A percentile compares a stretch with the other conserved stretches of the same genome.
phyloP scores from a whole-genome alignment of 2,888 invertebrate species.

The Dorcus hopei region DNA sequence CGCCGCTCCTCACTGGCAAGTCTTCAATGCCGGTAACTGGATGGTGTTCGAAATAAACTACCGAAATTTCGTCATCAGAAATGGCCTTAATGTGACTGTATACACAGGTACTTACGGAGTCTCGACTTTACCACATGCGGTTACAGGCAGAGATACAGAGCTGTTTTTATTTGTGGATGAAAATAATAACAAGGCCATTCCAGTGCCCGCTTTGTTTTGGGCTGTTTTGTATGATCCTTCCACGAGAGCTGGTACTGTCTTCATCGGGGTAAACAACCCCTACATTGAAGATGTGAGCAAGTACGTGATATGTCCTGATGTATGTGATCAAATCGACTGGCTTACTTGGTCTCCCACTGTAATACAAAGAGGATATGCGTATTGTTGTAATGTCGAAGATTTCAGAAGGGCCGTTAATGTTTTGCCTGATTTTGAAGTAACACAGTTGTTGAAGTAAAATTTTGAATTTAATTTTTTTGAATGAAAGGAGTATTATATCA shows the following conservation, averaged over 20 bases:
- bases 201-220: conserved; percentile 57
- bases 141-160: conserved; percentile 24
- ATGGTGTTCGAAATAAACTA: conserved; percentile 50
- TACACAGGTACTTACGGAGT: conserved; percentile 62
- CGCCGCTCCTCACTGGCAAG: conserved; percentile 66
- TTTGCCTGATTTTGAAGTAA: conserved; percentile 54
- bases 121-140: conserved; percentile 53
- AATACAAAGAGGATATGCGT: conserved; percentile 57
- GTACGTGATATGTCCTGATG: conserved; percentile 41
- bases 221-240: conserved; percentile 57
- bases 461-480: background rate
- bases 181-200: conserved; percentile 41
- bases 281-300: conserved; percentile 29
- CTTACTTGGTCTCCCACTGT: conserved; percentile 55
- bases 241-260: conserved; percentile 54
- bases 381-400: conserved; percentile 60
- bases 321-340: conserved; percentile 60
- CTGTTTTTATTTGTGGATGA: conserved; percentile 38
- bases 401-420: conserved; percentile 54
- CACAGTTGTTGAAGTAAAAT: conserved; percentile 14
- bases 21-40: conserved; percentile 61
- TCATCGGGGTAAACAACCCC: conserved; percentile 64
- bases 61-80: conserved; percentile 46
- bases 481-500: too few species aligned
- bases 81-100: conserved; percentile 45